Conservation (phyloP, 2,888 invertebrate species). For the Morpho helenor region DNA sequence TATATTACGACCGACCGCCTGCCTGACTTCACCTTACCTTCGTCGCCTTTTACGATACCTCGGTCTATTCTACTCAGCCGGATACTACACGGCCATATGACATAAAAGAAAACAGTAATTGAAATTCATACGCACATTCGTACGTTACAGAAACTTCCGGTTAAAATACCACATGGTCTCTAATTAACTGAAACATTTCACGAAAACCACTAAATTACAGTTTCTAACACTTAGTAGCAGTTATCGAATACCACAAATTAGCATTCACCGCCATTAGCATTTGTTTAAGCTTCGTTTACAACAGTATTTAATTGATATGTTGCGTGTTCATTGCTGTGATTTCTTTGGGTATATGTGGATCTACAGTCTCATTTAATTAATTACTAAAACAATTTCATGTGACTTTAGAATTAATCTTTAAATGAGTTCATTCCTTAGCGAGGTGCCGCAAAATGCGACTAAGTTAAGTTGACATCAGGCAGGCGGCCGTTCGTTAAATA, state of each 20-base stretch:
- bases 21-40: no score
- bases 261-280: conserved; percentile 23
- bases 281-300: conserved; percentile 20
- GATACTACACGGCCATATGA: neutral
- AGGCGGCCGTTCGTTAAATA: no score
- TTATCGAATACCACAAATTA: conserved; percentile 28
- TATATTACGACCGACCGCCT: no score
- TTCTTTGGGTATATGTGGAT: neutral
- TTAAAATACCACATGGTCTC: conserved; percentile 16
- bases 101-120: neutral
- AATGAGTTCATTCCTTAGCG: no score
- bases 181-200: conserved; percentile 26
- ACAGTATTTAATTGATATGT: conserved; percentile 23
- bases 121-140: neutral
- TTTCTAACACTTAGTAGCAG: conserved; percentile 25
- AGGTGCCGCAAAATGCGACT: no score
- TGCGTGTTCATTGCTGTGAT: conserved; percentile 3
- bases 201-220: conserved; percentile 26
- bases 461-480: no score
- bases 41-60: no score
- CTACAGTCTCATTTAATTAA: neutral
- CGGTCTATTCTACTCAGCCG: no score
- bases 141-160: neutral
- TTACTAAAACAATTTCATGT: no score
- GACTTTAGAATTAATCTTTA: no score